Evolutionary conservation across 2,797 vertebrate species (phyloP).

Genomic region (Sebastes vulpes): DNA sequence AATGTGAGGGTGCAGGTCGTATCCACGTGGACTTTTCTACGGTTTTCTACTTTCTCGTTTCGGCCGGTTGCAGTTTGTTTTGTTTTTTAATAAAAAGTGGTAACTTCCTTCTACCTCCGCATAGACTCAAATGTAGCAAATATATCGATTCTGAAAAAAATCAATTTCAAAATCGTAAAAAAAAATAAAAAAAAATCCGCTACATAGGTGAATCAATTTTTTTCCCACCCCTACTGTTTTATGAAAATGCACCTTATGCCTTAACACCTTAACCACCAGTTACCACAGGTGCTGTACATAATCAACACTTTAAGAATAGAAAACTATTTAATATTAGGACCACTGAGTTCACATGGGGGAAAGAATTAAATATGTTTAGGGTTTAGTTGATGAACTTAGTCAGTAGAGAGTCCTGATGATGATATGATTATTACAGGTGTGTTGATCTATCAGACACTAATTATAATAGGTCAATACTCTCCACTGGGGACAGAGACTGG

Average conservation of each 20-base stretch:
- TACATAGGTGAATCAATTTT: too few relatives aligned
- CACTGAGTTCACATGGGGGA: neutral
- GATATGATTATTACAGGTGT: neutral
- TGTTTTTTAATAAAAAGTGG: too few relatives aligned
- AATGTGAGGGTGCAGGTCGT: too few relatives aligned
- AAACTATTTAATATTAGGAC: neutral
- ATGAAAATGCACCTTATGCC: neutral
- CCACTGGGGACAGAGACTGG: neutral
- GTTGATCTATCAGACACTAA: neutral
- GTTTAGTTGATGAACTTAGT: neutral
- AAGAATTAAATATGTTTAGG: neutral
- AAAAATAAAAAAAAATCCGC: too few relatives aligned
- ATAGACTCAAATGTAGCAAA: too few relatives aligned
- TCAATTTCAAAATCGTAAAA: too few relatives aligned
- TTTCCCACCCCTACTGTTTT: too few relatives aligned
- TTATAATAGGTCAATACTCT: neutral
- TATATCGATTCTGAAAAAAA: too few relatives aligned
- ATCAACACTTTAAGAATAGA: neutral
- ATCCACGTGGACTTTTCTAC: too few relatives aligned
- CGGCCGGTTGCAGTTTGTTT: too few relatives aligned
- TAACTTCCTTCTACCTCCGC: too few relatives aligned
- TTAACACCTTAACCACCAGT: neutral
- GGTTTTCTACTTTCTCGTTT: too few relatives aligned
- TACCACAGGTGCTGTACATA: neutral
- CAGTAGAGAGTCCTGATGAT: neutral